Base-by-base conservation (phyloP, 2,113 vertebrate genomes). In the Pteronura brasiliensis region DNA sequence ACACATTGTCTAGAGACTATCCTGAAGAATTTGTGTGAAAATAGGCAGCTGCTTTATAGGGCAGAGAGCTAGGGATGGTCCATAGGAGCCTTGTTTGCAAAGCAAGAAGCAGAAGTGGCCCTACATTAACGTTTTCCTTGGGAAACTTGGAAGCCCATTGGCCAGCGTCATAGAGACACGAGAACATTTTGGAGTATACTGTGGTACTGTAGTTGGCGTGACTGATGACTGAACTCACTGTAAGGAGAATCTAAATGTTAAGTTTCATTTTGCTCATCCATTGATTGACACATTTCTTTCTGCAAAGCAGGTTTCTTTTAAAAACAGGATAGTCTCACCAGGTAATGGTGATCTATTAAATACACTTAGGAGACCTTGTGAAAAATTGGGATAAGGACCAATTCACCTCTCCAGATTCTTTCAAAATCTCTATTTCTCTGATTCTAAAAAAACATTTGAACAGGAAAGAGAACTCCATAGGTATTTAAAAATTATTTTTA, bases 251-350 rank as follows among this genome's bases (percentile, higher is more conserved):
- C 59, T 91, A 47, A 61, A 59, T 25, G 47, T 67, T 63, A 59
- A 63, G 2, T 69, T 72, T 42, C 36, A 49, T 91, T 88, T 59
- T 61, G 20, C 34, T 96, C 52, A 84, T 52, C 47, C 23, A 18
- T 31, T 36, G 57, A 59, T 84, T 23, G 59, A 83, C 12, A 96
- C 11, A 29, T 69, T 49, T 23, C 76, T 15, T 92, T 8, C 31
- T 31, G 31, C 39, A 72, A 82, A 83, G 49, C 17, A 49, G 13
- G 7, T 81, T 96, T 95, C 87, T 90, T 98, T 92, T 63, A 47
- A 88, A 96, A 88, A 67, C 23, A 84, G 9, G 36, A 6, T 31
- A 52, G 49, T 90, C 5, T 90, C 74, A 84, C 25, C 10, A 52
- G 8, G 47, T 82, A 74, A 80, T 92, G 63, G 31, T 74, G 81